These are phyloP conservation scores for Chamaea fasciata DNA, from an alignment of 2,113 vertebrate genomes.

Conservation along the genomic window DNA sequence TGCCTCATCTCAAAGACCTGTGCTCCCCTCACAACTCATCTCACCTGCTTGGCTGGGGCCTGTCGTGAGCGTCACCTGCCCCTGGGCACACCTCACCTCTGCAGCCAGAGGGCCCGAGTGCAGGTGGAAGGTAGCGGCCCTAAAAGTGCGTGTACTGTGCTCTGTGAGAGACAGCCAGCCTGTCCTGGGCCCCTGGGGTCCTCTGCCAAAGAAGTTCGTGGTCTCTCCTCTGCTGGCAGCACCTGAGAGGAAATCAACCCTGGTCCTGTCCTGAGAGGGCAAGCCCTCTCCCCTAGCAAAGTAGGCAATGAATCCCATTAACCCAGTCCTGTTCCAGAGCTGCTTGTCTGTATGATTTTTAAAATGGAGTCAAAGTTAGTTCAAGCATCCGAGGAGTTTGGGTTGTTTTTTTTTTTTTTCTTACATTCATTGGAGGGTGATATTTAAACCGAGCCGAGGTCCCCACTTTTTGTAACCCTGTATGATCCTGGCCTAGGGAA, in stretches of 20 bases:
- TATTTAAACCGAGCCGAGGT: conserved; percentile 35
- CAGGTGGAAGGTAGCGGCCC: not conserved
- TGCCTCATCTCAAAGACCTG: not conserved
- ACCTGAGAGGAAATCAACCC: not conserved
- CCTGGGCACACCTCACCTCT: not conserved
- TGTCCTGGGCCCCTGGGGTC: not conserved
- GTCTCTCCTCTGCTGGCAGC: conserved; percentile 38
- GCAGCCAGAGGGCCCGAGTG: not conserved
- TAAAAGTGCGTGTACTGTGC: not conserved
- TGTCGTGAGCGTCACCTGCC: not conserved
- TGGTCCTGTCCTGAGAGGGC: not conserved
- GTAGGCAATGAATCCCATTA: conserved; percentile 19
- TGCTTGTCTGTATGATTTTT: conserved; percentile 75
- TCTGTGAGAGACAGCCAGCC: not conserved
- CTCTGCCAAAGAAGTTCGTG: conserved; percentile 63
- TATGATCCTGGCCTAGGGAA: conserved; percentile 75
- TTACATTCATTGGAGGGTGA: conserved; percentile 40
- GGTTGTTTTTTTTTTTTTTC: not conserved
- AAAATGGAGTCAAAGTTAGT: conserved; percentile 59
- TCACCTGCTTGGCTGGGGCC: not conserved
- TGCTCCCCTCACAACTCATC: not conserved
- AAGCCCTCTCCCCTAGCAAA: conserved; percentile 10
- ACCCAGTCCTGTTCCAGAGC: conserved; percentile 20
- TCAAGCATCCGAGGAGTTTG: conserved; percentile 7
- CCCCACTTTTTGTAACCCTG: conserved; percentile 79